These are phyloP conservation scores for Perca flavescens DNA, from an alignment of 2,113 vertebrate species.

Conservation along the genomic window DNA sequence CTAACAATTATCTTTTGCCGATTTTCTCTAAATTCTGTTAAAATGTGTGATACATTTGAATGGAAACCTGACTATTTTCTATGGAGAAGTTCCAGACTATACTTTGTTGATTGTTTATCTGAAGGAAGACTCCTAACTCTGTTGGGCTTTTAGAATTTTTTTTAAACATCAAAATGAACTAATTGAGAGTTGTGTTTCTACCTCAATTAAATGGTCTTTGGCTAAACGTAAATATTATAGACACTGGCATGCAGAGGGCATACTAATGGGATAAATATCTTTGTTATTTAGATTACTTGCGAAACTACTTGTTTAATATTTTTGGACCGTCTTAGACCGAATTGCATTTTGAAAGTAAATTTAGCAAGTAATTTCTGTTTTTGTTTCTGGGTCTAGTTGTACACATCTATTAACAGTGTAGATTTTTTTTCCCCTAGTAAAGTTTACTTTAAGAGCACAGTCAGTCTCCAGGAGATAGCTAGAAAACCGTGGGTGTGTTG, in stretches of 20 bases:
- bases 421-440: constrained; percentile 3
- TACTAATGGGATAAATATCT: neutral
- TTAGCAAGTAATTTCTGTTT: neutral
- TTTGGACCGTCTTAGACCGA: no score
- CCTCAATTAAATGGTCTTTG: neutral
- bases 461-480: constrained; percentile 7
- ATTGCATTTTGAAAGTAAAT: no score
- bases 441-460: constrained; percentile 10
- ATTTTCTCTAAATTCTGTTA: no score
- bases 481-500: constrained; percentile 32
- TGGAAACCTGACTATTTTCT: no score
- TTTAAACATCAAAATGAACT: neutral
- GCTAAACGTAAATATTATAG: neutral
- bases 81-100: no score
- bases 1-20: no score
- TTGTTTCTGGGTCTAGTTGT: neutral
- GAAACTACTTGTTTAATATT: neutral
- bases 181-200: neutral
- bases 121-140: neutral
- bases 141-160: neutral
- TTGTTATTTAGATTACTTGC: neutral
- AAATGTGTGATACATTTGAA: no score
- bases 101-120: neutral
- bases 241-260: neutral
- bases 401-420: neutral